Conservation (phyloP, 2,113 vertebrate genomes). For the Amphiprion percula region DNA sequence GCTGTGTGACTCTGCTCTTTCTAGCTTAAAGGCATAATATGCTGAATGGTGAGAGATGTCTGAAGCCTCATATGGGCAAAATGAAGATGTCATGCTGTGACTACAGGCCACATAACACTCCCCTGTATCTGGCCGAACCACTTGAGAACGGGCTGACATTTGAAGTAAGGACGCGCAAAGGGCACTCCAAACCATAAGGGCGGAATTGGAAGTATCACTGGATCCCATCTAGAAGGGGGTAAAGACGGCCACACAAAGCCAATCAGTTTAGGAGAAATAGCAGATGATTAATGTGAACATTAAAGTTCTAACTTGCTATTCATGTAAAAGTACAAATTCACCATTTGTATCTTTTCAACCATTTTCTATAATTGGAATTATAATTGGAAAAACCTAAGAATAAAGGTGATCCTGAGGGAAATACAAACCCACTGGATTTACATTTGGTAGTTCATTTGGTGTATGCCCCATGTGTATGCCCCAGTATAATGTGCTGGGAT, state of each 20-base stretch:
- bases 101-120: slow-evolving; percentile 51
- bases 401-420: too few relatives aligned
- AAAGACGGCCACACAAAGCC: slow-evolving; percentile 17
- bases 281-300: neutral
- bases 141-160: slow-evolving; percentile 62
- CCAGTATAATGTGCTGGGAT: too few relatives aligned
- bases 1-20: slow-evolving; percentile 23
- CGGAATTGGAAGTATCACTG: slow-evolving; percentile 22
- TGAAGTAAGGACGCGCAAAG: slow-evolving; percentile 46
- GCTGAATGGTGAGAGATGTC: slow-evolving; percentile 39
- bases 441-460: too few relatives aligned
- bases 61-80: slow-evolving; percentile 40
- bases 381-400: too few relatives aligned
- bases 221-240: slow-evolving; percentile 4
- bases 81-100: slow-evolving; percentile 55
- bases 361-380: too few relatives aligned
- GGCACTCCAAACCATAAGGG: slow-evolving; percentile 25
- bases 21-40: slow-evolving; percentile 46
- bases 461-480: too few relatives aligned
- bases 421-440: too few relatives aligned
- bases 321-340: neutral
- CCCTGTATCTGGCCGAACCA: slow-evolving; percentile 37
- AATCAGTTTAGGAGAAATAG: neutral
- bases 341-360: neutral
- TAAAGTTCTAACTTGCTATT: neutral